Base-by-base conservation (phyloP, 2,888 invertebrate species). In the Andrena trimmerana region DNA sequence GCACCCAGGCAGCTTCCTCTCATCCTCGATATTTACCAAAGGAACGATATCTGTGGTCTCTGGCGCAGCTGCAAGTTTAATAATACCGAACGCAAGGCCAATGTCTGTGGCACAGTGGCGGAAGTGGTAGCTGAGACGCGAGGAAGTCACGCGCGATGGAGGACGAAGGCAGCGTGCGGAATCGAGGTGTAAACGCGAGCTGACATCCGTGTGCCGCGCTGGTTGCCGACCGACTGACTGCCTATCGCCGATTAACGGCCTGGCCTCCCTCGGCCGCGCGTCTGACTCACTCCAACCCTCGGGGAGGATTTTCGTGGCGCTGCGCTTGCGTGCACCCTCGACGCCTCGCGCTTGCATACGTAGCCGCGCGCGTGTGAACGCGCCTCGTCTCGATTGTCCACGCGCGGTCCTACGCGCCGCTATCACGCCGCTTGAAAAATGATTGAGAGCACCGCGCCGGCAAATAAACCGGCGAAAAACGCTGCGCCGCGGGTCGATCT, bases 191-290 rank as follows among this genome's bases (percentile, higher is more conserved):
- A 24, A 67, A 71, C 78, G 62, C 75, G 73, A 62, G 52, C 31
- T 42, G 69, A 83, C 73, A 77, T 74, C 84, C 87, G 86, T 86
- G 80, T 68, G 83, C 84, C 85, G 83, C 85, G 86, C 86, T 87
- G 88, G 87, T 88, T 87, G 88, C 87, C 90, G 90, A 88, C 87
- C 90, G 88, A 91, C 91, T 90, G 89, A 90, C 87, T 84, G 85
- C 73, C 82, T 80, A 85, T 81, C 87, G 85, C 74, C 85, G 88
- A 87, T 88, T 86, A 87, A 82, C 86, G 71, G 75, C 71, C 76
- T 71, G 24, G 57, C 24, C 24, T 77, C 81, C 84, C 82, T 78
- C 66, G 71, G 69, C 60, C 71, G 75, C 29, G 77, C 20, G 67
- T 76, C 89, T 87, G 89, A 88, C 89, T 88, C 88, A 87, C 88